Evolutionary conservation across 2,888 invertebrate genomes (phyloP).

Genomic region (Phymatocera aterrima): DNA sequence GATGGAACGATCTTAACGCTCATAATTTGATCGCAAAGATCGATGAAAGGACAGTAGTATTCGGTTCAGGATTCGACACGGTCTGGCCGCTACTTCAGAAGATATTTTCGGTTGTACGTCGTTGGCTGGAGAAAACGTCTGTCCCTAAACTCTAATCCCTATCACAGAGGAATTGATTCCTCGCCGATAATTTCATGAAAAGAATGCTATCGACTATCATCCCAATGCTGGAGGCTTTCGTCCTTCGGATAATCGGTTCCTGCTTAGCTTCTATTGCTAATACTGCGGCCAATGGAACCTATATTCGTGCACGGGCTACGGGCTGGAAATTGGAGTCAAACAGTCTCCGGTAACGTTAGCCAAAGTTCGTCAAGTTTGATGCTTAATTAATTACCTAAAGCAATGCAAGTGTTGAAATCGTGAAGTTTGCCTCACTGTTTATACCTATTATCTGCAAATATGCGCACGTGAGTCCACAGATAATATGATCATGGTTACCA

Average conservation of each 20-base stretch:
- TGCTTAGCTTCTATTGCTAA: neutral
- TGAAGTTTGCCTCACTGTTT: neutral
- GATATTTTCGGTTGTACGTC: no score
- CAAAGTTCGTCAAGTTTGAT: neutral
- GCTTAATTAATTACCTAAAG: neutral
- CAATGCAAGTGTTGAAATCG: neutral
- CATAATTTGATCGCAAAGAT: no score
- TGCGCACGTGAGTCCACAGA: neutral
- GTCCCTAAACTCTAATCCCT: no score
- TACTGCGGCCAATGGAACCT: neutral
- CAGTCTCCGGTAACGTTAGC: neutral
- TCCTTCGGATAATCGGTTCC: neutral
- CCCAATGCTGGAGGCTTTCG: neutral
- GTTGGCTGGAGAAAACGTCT: no score
- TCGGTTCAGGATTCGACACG: no score
- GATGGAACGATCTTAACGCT: no score
- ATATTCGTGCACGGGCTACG: neutral
- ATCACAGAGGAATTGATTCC: neutral
- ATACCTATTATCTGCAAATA: neutral
- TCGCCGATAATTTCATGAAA: no score
- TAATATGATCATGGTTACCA: neutral
- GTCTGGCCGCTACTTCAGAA: no score
- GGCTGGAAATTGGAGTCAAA: neutral
- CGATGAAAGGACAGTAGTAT: no score
- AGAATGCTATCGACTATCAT: neutral